A percentile compares a stretch with the other conserved stretches of the same genome.
Conservation (phyloP, 2,113 vertebrate species). For the Xiphorhynchus elegans region DNA sequence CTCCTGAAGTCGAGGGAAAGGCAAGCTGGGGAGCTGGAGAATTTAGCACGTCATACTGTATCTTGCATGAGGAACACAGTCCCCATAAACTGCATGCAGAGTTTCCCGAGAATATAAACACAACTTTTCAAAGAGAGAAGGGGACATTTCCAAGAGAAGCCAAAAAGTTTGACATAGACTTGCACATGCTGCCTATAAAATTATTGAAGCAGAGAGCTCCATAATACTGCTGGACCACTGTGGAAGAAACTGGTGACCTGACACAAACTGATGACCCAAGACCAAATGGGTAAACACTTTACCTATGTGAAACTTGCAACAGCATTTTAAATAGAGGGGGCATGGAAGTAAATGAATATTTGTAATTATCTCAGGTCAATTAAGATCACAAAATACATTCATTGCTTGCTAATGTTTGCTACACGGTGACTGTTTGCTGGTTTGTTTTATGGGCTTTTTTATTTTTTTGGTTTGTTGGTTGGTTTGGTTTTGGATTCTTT, state of each 20-base stretch:
- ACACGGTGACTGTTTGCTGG: accelerated
- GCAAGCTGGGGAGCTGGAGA: neutral
- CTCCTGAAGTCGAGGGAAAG: neutral
- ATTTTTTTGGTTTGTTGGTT: neutral
- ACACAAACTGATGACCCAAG: neutral
- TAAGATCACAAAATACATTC: neutral
- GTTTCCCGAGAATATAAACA: neutral
- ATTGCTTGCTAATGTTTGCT: neutral
- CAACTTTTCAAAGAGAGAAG: neutral
- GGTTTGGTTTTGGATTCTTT: neutral
- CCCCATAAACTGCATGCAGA: accelerated
- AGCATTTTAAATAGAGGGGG: neutral
- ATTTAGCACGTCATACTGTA: neutral
- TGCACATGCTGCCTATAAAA: neutral
- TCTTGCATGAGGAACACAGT: neutral
- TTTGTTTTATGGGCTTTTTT: neutral
- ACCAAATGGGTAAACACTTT: neutral
- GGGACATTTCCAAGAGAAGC: neutral
- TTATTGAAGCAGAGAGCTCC: neutral
- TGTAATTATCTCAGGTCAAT: neutral
- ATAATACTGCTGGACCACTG: neutral
- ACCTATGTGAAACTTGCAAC: neutral
- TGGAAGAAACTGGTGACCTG: neutral
- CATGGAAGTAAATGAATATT: neutral
- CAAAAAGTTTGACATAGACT: neutral